Evolutionary conservation across 2,797 vertebrate genomes (phyloP), one percentile per base, ranked within the genome.

Genomic region (Paratrypauchen microcephalus): DNA sequence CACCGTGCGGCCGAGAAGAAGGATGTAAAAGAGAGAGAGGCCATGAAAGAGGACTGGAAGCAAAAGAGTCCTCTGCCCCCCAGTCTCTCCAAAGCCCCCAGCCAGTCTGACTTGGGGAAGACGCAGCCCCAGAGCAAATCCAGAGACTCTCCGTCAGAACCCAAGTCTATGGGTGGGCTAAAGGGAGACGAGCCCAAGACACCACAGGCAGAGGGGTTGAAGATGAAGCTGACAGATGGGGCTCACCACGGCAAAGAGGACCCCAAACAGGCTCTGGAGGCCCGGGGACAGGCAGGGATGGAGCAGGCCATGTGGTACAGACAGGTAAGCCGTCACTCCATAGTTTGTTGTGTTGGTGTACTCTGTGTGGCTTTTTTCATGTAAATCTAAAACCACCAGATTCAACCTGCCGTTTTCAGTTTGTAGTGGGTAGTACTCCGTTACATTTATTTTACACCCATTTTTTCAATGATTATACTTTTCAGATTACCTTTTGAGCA

Each of bases 1-100:
- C 96, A 95, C 76, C 94, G 97, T 2, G 94, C 90, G 0, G 84
- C 94, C 23, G 96, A 98, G 76, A 98, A 98, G 88, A 99, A 99
- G 83, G 98, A 99, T 8, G 76, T 93, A 66, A 98, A 98, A 81
- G 97, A 99, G 56, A 92, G 96, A 69, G 97, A 99, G 67, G 91
- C 91, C 0, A 93, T 97, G 74, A 94, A 94, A 85, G 98, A 99
- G 64, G 98, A 99, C 11, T 99, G 98, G 98, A 99, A 99, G 81
- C 97, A 97, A 77, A 99, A 99, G 84, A 93, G 94, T 0, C 94
- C 95, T 0, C 89, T 96, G 86, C 97, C 96, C 0, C 97, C 97
- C 0, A 96, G 93, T 0, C 95, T 98, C 52, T 97, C 96, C 75
- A 99, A 99, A 91, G 95, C 95, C 18, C 93, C 95, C 0, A 96